Evolutionary conservation across 2,797 vertebrate genomes (phyloP), one percentile per base, ranked within the genome.

Genomic region (Mus caroli): DNA sequence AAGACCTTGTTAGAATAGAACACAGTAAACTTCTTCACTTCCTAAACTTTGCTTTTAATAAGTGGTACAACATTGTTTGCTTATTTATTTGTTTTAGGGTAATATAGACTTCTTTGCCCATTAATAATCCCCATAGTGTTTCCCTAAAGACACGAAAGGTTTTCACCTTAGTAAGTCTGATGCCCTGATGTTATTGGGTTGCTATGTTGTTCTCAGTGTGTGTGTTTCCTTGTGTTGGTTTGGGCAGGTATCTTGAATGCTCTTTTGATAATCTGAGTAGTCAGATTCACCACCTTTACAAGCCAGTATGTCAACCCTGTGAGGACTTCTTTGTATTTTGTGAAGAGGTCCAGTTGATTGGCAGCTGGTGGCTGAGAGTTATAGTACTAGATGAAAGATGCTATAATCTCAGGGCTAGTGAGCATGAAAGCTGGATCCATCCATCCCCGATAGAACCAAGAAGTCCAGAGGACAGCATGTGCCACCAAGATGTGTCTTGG

Each of bases 391-490:
- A 62, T 5, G 15, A 73, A 92, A 40, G 67, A 58, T 67, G 37
- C 15, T 79, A 4, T 22, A 28, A 34, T 85, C 75, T 93, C 46
- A 85, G 82, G 64, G 54, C 85, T 11, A 84, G 64, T 96, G 88
- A 3, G 19, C 82, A 19, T 90, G 52, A 92, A 73, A 86, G 31
- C 88, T 5, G 79, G 71, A 2, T 0, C 31, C 90, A 2, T 0
- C 31, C 90, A 64, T 1, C 88, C 93, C 87, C 77, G 91, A 62
- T 11, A 0, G 91, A 92, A 78, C 78, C 95, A 88, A 1, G 67
- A 15, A 96, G 90, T 95, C 96, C 96, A 95, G 87, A 94, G 24
- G 96, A 91, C 92, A 96, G 40, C 85, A 24, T 96, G 73, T 97
- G 97, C 95, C 78, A 97, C 96, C 37, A 43, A 96, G 76, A 97